Base-by-base conservation (phyloP, 2,888 invertebrate genomes). In the Heliothis peltigera region DNA sequence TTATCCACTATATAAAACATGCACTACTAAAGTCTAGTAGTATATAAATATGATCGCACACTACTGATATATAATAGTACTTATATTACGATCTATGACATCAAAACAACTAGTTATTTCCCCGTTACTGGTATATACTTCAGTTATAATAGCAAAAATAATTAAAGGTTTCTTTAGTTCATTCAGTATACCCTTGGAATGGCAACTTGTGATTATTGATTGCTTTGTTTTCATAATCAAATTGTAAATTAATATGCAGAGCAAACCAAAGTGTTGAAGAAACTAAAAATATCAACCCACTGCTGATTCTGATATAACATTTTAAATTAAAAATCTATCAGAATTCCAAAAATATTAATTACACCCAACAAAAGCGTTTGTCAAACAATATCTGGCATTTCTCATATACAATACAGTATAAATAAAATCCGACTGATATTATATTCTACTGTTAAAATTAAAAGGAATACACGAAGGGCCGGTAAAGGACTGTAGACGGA, bases 11-110 rank as follows among this genome's bases (percentile, higher is more conserved):
- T 7, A 7, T 28, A 67, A 63, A 68, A 51, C 12, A 28, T 42
- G 54, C 68, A 72, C 68, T 72, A 64, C n/a, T 8, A 55, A 64
- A 68, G 22, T 49, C 39, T 10, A 19, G 12, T 48, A 44, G 64
- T 62, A 42, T 7, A 43, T 46, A 46, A 46, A 22, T 19, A 47
- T 22, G 21, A 17, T 48, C 63, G 43, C 28, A 15, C 35, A n/a
- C 64, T 64, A 42, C 53, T 53, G n/a, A 39, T 39, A 39, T 25
- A 25, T 39, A 39, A 39, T 39, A 44, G 28, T 54, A 54, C 10
- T 39, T 17, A 54, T 21, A 28, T 39, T 44, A 39, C 22, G 64
- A 67, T 70, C 53, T 25, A 18, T 32, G 70, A 54, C 64, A 63
- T 44, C 15, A 28, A 71, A 39, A 39, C n/a, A n/a, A n/a, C 39